These are phyloP conservation scores for Pollachius pollachius DNA, from an alignment of 2,113 vertebrate species.

Conservation along the genomic window DNA sequence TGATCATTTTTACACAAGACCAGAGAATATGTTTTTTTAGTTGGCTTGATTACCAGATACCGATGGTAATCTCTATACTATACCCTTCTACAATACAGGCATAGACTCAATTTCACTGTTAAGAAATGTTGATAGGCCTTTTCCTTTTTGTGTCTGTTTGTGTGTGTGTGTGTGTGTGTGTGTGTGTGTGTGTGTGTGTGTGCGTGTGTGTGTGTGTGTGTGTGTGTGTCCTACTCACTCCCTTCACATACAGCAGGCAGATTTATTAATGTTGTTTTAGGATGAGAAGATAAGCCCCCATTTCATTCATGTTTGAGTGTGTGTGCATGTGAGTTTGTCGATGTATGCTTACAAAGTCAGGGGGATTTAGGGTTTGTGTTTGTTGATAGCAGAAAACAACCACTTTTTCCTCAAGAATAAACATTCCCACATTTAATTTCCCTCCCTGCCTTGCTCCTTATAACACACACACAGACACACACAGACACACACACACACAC, in stretches of 20 bases:
- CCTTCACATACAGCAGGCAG: conserved; percentile 16
- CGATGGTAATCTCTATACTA: too few species aligned
- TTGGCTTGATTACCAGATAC: too few species aligned
- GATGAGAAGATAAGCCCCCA: conserved; percentile 40
- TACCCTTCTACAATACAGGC: too few species aligned
- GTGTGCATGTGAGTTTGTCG: background rate
- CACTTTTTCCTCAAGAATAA: conserved; percentile 44
- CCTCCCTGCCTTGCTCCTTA: background rate
- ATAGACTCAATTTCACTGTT: too few species aligned
- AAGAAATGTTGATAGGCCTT: too few species aligned
- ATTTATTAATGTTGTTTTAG: conserved; percentile 54
- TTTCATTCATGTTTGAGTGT: background rate
- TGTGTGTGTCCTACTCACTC: conserved; percentile 8
- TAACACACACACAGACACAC: background rate
- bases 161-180: too few species aligned
- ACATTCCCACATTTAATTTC: conserved; percentile 46
- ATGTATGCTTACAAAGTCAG: background rate
- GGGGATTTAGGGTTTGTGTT: conserved; percentile 32
- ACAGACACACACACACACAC: background rate
- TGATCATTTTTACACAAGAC: too few species aligned
- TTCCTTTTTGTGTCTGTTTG: too few species aligned
- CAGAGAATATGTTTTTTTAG: too few species aligned
- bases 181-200: background rate
- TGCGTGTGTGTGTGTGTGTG: conserved; percentile 26
- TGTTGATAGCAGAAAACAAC: conserved; percentile 15